These are phyloP conservation scores for Melieria omissa DNA, from an alignment of 2,888 invertebrate genomes.

Conservation along the genomic window DNA sequence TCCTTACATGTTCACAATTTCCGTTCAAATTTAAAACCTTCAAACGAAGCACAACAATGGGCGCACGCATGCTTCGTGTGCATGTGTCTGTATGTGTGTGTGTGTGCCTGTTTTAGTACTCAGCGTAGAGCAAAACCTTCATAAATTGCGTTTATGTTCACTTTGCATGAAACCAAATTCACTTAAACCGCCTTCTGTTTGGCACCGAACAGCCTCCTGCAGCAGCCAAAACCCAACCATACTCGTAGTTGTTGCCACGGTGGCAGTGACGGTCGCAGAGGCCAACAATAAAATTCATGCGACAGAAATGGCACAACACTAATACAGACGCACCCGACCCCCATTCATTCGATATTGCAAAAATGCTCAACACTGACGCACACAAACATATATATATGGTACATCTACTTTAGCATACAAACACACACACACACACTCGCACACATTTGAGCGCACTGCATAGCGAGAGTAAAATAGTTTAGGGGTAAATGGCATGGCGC, in stretches of 20 bases:
- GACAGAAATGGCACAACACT: background rate
- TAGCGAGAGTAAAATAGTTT: constrained; percentile 3
- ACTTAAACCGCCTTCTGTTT: constrained; percentile 1
- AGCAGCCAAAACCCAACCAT: background rate
- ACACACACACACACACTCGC: background rate
- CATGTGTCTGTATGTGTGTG: background rate
- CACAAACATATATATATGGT: background rate
- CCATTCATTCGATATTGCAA: background rate
- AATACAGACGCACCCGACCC: too few species aligned
- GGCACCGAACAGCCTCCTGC: background rate
- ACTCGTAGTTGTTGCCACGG: background rate
- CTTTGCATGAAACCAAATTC: constrained; percentile 23
- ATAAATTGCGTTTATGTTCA: constrained; percentile 17
- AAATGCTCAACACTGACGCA: background rate
- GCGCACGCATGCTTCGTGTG: background rate
- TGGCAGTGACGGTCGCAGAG: constrained; percentile 9
- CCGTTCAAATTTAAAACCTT: too few species aligned
- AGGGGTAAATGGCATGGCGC: background rate
- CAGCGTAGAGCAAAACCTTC: background rate
- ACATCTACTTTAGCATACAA: background rate
- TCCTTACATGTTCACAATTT: too few species aligned
- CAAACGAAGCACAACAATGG: background rate
- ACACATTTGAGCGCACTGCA: too few species aligned
- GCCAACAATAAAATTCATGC: constrained; percentile 17
- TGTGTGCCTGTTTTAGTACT: background rate